phyloP scores from a whole-genome alignment of 2,888 invertebrate genomes.

The Thecocarcelia acutangulata region DNA sequence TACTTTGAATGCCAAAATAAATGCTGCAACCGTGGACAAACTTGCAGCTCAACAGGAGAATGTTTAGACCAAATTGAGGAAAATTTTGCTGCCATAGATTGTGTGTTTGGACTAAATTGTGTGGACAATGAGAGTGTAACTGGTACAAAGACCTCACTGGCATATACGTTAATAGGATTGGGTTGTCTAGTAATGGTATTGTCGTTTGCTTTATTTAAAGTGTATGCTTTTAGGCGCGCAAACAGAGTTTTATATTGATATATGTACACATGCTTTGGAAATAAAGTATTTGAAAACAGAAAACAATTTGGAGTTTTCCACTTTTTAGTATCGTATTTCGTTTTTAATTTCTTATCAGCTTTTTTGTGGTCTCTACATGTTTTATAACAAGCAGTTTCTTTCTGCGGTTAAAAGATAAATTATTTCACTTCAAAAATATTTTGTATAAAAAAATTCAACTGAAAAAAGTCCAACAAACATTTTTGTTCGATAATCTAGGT shows the following conservation, averaged over 20 bases:
- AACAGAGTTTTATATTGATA: constrained; percentile 6
- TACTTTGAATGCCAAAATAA: background rate
- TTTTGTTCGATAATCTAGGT: no score
- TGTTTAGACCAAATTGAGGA: background rate
- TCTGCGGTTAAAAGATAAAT: constrained; percentile 32
- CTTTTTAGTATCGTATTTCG: background rate
- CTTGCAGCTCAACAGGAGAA: background rate
- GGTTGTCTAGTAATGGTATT: constrained; percentile 14
- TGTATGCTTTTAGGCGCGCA: constrained; percentile 24
- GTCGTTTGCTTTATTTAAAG: constrained; percentile 26
- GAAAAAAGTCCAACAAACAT: no score
- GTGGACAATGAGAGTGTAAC: no score
- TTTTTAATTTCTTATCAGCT: constrained; percentile 24
- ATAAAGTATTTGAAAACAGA: background rate
- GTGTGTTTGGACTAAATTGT: background rate
- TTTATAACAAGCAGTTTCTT: background rate
- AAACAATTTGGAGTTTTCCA: background rate
- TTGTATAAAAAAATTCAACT: no score
- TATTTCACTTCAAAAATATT: background rate
- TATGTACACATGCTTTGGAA: background rate
- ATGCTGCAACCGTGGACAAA: constrained; percentile 13
- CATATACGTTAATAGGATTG: constrained; percentile 19
- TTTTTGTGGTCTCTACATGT: background rate
- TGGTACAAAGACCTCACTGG: background rate
- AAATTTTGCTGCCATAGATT: background rate